Percentiles rank a stretch among this genome's conserved stretches.
Evolutionary conservation across 2,888 invertebrate species (phyloP).

Genomic region (Polia nebulosa): DNA sequence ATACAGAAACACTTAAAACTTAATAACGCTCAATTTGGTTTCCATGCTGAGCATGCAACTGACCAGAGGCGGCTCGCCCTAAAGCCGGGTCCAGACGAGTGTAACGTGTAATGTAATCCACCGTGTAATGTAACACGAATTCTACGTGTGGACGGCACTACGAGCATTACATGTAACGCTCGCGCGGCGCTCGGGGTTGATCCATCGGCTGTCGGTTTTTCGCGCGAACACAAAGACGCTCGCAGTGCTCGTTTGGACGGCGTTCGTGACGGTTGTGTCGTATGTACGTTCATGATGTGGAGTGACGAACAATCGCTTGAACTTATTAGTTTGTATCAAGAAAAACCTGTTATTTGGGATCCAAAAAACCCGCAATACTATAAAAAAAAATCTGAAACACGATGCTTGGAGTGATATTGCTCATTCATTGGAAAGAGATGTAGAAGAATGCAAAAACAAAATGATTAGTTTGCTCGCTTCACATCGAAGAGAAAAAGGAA

Average conservation of each 20-base stretch:
- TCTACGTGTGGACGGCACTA: conserved; percentile 6
- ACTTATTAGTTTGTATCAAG: conserved; percentile 9
- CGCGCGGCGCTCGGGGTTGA: conserved; percentile 38
- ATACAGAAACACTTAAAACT: too few relatives aligned
- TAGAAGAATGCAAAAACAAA: too few relatives aligned
- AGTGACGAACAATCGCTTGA: conserved; percentile 8
- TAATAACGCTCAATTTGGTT: too few relatives aligned
- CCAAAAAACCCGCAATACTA: neutral
- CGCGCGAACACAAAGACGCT: conserved; percentile 47
- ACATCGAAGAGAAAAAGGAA: conserved; percentile 1
- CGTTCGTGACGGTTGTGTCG: too few relatives aligned
- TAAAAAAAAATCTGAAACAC: conserved; percentile 9
- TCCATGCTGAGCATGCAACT: too few relatives aligned
- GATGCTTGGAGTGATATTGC: too few relatives aligned
- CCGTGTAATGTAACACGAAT: conserved; percentile 13
- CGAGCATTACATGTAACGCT: conserved; percentile 47
- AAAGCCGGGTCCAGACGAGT: neutral
- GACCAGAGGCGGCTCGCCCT: too few relatives aligned
- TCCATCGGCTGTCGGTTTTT: conserved; percentile 49
- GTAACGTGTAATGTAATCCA: conserved; percentile 8
- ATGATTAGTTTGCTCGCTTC: too few relatives aligned
- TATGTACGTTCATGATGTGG: conserved; percentile 13
- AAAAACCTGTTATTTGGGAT: conserved; percentile 2
- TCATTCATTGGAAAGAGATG: too few relatives aligned
- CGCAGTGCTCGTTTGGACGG: conserved; percentile 30